Base-by-base conservation (phyloP, 2,113 vertebrate species). In the Genyomyrus donnyi region DNA sequence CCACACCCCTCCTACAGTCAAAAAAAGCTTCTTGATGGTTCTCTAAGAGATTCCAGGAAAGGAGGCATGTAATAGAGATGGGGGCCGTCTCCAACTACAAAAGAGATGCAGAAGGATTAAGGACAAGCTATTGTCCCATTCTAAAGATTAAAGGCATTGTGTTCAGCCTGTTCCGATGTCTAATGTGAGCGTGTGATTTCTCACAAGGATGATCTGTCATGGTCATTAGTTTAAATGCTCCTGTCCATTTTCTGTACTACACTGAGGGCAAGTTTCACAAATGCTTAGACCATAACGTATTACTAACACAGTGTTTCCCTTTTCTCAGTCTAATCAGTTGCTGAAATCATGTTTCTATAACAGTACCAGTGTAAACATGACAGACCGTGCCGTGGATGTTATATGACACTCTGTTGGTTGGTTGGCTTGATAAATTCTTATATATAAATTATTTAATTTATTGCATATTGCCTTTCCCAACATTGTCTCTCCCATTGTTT, bases 161-260 rank as follows among this genome's bases (percentile, higher is more conserved):
- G 31, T 35, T 80, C 74, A 17, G 74, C 74, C 74, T 80, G 35
- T 80, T 80, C 74, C 4, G 35, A 39, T 42, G 74, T 80, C 35
- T 80, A 80, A 42, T 42, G 35, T 42, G 35, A 80, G 74, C 35
- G 17, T 80, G 35, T 39, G 35, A 80, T 80, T 80, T 80, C 74
- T 80, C 74, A 80, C 74, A 80, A 80, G 35, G 35, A 80, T 80
- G 74, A 80, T 80, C 74, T 80, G 74, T 80, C 74, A 80, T 27
- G 35, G 74, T 80, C 74, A 17, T 80, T 35, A 42, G 35, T 15
- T 19, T 80, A 80, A 39, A 42, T 19, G 74, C 39, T 19, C 74
- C 74, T 5, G 35, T 35, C 35, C 70, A 15, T 6, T 80, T 80
- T 27, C 74, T 80, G 35, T 42, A 80, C 35, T 80, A 80, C 6